Evolutionary conservation across 2,888 invertebrate genomes (phyloP).

Genomic region (Brachynemurus nebulosus): DNA sequence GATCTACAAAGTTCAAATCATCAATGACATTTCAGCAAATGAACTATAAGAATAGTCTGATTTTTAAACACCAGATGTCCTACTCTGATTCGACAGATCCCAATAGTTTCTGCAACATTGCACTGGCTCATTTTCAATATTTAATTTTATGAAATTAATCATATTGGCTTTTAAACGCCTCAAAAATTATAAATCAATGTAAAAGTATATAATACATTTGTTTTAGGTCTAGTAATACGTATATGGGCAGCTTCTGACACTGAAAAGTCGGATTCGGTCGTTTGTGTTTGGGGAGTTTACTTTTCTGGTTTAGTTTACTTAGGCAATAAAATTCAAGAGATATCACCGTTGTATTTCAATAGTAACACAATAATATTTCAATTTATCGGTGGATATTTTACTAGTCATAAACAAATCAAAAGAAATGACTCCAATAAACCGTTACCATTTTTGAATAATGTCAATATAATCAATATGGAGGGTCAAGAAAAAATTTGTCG

Average conservation of each 20-base stretch:
- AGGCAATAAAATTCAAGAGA: conserved; percentile 49
- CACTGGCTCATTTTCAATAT: too few species aligned
- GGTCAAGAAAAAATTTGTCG: conserved; percentile 24
- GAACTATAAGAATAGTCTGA: too few species aligned
- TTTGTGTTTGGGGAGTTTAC: conserved; percentile 74
- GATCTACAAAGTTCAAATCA: too few species aligned
- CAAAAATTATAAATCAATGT: not conserved
- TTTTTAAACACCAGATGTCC: too few species aligned
- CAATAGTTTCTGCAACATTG: too few species aligned
- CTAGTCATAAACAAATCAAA: conserved; percentile 36
- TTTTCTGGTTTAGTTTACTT: conserved; percentile 70
- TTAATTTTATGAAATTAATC: too few species aligned
- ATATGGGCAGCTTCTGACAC: conserved; percentile 32
- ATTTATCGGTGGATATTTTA: conserved; percentile 78
- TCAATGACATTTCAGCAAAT: too few species aligned
- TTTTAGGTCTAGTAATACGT: conserved; percentile 32
- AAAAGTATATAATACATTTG: conserved; percentile 6
- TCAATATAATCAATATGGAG: conserved; percentile 25
- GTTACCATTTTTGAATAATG: conserved; percentile 24
- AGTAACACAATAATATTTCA: conserved; percentile 69
- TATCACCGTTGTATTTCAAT: conserved; percentile 51
- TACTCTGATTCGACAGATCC: too few species aligned
- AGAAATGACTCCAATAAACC: conserved; percentile 24
- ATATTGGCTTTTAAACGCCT: not conserved
- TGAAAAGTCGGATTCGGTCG: conserved; percentile 39